Conservation (phyloP, 2,797 vertebrate genomes). For the Nannoperca obscura region DNA sequence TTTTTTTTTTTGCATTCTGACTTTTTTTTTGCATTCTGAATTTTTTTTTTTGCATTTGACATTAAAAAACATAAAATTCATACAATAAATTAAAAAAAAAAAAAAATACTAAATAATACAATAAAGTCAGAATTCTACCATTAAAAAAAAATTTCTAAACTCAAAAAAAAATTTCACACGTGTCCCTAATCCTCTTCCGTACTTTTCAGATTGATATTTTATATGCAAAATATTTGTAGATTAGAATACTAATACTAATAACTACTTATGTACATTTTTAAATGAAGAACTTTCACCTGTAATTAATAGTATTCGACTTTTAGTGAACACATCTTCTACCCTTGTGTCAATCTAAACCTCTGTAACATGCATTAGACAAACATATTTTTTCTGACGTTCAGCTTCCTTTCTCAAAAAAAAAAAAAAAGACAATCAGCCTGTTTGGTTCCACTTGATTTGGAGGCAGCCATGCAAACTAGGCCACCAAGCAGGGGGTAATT, state of each 20-base stretch:
- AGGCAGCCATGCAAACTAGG: constrained; percentile 80
- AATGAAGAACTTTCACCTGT: background rate
- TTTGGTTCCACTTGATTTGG: constrained; percentile 47
- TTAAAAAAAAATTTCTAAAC: too few relatives aligned
- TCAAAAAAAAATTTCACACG: too few relatives aligned
- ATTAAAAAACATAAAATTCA: too few relatives aligned
- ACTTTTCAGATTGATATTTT: background rate
- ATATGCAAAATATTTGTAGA: background rate
- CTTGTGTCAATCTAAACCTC: background rate
- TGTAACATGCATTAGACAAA: background rate
- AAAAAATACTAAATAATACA: too few relatives aligned
- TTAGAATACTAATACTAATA: too few relatives aligned
- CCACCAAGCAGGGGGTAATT: constrained; percentile 82
- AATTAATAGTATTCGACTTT: background rate
- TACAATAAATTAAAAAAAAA: too few relatives aligned
- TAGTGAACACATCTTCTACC: background rate
- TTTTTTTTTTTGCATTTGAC: too few relatives aligned
- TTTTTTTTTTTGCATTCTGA: too few relatives aligned
- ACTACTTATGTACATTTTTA: too few relatives aligned
- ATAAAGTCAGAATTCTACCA: too few relatives aligned
- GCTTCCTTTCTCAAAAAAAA: background rate
- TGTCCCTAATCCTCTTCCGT: too few relatives aligned
- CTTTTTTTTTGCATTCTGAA: too few relatives aligned
- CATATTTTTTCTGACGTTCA: background rate
- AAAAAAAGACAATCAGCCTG: constrained; percentile 42